phyloP scores from a whole-genome alignment of 2,888 invertebrate genomes.

The Carcina quercana region DNA sequence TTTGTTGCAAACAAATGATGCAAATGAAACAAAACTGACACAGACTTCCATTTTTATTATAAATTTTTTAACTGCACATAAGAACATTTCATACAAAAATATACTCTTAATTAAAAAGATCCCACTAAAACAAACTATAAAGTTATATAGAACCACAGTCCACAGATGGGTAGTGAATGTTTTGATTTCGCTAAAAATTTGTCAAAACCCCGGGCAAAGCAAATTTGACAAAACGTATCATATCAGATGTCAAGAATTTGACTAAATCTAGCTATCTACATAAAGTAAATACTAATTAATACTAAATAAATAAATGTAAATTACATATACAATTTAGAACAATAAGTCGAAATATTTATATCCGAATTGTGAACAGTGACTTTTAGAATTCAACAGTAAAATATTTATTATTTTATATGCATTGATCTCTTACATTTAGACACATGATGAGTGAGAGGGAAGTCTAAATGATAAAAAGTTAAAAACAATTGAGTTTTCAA shows the following conservation, averaged over 20 bases:
- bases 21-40: conserved; percentile 31
- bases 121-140: conserved; percentile 62
- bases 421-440: too few species aligned
- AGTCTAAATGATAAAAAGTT: too few species aligned
- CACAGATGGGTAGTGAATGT: conserved; percentile 4
- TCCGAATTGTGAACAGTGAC: too few species aligned
- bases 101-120: conserved; percentile 68
- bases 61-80: conserved; percentile 71
- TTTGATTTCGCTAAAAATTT: conserved; percentile 2
- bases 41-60: conserved; percentile 65
- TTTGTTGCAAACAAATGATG: background rate
- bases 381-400: too few species aligned
- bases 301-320: conserved; percentile 9
- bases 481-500: too few species aligned
- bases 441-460: too few species aligned
- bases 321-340: conserved; percentile 17
- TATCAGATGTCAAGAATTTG: conserved; percentile 54
- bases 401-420: too few species aligned
- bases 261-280: conserved; percentile 17
- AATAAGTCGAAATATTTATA: too few species aligned
- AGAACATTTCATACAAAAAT: conserved; percentile 72
- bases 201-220: background rate
- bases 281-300: conserved; percentile 8
- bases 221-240: conserved; percentile 13
- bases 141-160: conserved; percentile 30